These are phyloP conservation scores for Orgyia antiqua DNA, from an alignment of 2,888 invertebrate species.

Conservation along the genomic window DNA sequence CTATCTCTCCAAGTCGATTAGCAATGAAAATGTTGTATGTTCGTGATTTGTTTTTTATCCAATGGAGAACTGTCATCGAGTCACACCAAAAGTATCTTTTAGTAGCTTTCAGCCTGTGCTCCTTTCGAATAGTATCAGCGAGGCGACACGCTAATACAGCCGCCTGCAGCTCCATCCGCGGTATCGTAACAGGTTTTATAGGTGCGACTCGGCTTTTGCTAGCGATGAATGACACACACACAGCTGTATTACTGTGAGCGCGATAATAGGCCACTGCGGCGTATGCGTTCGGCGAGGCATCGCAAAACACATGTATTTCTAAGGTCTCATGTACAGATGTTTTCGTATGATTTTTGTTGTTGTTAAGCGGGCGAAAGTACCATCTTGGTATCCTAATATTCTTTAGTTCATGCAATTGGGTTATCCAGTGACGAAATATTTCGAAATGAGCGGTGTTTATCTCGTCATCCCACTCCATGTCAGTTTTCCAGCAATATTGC, in stretches of 20 bases:
- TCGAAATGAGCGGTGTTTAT: neutral
- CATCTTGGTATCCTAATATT: too few relatives aligned
- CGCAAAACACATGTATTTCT: constrained; percentile 2
- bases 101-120: constrained; percentile 3
- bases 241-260: neutral
- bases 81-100: neutral
- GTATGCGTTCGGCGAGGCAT: constrained; percentile 2
- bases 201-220: neutral
- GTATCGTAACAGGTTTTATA: neutral
- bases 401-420: neutral
- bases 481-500: neutral
- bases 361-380: neutral
- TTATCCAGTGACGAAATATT: neutral
- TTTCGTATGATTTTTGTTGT: neutral
- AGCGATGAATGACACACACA: neutral
- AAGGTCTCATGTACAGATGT: neutral
- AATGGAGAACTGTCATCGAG: neutral
- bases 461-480: neutral
- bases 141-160: neutral
- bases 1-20: neutral
- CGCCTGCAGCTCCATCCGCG: constrained; percentile 1
- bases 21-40: neutral
- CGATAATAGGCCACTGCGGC: constrained; percentile 2
- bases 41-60: neutral
- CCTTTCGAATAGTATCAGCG: constrained; percentile 5